Evolutionary conservation across 2,797 vertebrate species (phyloP), one percentile per base, ranked within the genome.

Genomic region (Microcaecilia unicolor): DNA sequence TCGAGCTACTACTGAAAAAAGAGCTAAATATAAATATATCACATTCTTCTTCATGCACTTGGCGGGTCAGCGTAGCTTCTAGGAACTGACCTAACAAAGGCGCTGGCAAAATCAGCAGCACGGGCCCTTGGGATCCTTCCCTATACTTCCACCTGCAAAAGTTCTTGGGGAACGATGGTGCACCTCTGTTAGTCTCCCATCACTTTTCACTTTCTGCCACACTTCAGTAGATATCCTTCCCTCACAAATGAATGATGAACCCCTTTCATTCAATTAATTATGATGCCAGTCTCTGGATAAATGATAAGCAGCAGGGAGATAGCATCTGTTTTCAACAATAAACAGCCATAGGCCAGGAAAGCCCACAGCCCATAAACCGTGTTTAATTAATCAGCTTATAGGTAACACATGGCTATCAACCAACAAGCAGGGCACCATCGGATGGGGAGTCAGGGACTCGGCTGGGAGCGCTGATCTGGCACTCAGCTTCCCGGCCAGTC

Each of bases 231-330:
- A 12, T 19, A 7, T 34, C 28, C 14, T 50, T 68, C 43, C 38
- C 64, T 79, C 72, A 71, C 68, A 55, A 84, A 83, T 83, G 75
- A 87, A 76, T 80, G 73, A 83, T 80, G 74, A 74, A 76, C 64
- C 54, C 34, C 35, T 74, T 80, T 75, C 78, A 69, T 55, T 46
- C 33, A 51, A 51, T 65, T 66, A 51, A 64, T 54, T 59, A 41
- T 46, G 37, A 18, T 29, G 28, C 25, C 38, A 51, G 47, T 44
- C 52, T 41, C 1, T 0, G 43, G 56, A 38, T 55, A 66, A 58
- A 49, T 55, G 54, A 50, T 6, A 44, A 56, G 37, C 57, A 47
- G 51, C 47, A 37, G 48, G 3, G 8, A 32, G 28, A 59, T 60
- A 45, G 48, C 31, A 4, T 36, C 65, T 46, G 2, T 4, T 42